A percentile compares a stretch with the other conserved stretches of the same genome.
Evolutionary conservation across 1,140 invertebrate genomes (phyloP).

Genomic region (Augochlora pura): DNA sequence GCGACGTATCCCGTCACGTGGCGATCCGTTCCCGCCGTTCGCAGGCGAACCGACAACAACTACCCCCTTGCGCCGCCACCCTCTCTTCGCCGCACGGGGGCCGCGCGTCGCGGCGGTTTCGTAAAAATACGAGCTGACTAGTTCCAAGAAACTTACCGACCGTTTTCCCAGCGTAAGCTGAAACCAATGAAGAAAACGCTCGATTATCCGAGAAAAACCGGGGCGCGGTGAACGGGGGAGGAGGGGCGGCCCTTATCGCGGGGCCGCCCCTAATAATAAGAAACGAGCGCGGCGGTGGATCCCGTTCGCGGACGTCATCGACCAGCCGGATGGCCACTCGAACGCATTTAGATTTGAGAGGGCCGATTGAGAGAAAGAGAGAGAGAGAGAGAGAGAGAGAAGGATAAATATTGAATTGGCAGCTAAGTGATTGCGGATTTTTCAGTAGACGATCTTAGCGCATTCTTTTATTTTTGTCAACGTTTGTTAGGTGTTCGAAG

Average conservation of each 20-base stretch:
- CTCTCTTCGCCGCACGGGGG: too few relatives aligned
- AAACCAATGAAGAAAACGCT: not conserved
- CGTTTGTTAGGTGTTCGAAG: too few relatives aligned
- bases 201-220: not conserved
- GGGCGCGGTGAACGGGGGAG: too few relatives aligned
- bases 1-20: not conserved
- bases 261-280: slow-evolving; percentile 10
- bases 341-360: slow-evolving; percentile 6
- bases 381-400: too few relatives aligned
- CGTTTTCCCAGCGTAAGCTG: slow-evolving; percentile 1
- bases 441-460: too few relatives aligned
- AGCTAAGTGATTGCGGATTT: too few relatives aligned
- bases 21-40: not conserved
- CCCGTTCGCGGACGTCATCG: slow-evolving; percentile 9
- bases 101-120: too few relatives aligned
- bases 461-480: too few relatives aligned
- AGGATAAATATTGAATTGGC: too few relatives aligned
- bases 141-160: not conserved
- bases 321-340: not conserved
- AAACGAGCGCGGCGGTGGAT: not conserved
- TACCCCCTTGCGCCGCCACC: too few relatives aligned
- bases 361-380: not conserved
- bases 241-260: not conserved
- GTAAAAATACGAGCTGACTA: not conserved
- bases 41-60: too few relatives aligned